phyloP scores from a whole-genome alignment of 2,113 vertebrate genomes.

The Aspidoscelis tigris region DNA sequence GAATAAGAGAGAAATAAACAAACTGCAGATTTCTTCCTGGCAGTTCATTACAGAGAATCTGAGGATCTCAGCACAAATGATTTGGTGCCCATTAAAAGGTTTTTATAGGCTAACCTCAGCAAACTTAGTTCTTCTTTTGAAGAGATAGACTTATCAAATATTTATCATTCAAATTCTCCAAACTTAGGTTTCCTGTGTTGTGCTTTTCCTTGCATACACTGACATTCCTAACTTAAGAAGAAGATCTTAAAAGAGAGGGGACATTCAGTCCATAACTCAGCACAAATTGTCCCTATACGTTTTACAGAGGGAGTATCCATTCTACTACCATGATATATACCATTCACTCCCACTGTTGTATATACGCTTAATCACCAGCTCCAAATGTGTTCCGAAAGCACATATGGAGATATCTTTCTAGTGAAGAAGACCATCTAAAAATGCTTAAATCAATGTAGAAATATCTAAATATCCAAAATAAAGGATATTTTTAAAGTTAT shows the following conservation, averaged over 20 bases:
- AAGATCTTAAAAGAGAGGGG: neutral
- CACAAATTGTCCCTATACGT: too few relatives aligned
- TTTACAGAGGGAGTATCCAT: neutral
- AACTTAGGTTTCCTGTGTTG: conserved; percentile 10
- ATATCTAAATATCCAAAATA: neutral
- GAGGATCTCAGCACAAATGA: conserved; percentile 49
- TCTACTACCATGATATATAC: neutral
- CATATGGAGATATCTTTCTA: neutral
- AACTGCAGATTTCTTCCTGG: conserved; percentile 36
- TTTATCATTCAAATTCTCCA: conserved; percentile 23
- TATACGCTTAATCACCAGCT: neutral
- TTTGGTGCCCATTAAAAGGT: conserved; percentile 42
- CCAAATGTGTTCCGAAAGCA: neutral
- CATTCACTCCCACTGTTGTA: neutral
- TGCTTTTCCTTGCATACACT: neutral
- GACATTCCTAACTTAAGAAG: neutral
- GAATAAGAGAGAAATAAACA: conserved; percentile 9
- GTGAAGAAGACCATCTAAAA: neutral
- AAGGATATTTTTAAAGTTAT: neutral
- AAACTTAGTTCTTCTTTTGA: conserved; percentile 60
- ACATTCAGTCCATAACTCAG: neutral
- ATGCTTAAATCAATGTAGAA: neutral
- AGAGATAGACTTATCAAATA: conserved; percentile 45
- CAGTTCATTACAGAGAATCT: conserved; percentile 31
- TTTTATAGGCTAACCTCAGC: conserved; percentile 50